Base-by-base conservation (phyloP, 2,797 vertebrate genomes). In the Melanotaenia boesemani region DNA sequence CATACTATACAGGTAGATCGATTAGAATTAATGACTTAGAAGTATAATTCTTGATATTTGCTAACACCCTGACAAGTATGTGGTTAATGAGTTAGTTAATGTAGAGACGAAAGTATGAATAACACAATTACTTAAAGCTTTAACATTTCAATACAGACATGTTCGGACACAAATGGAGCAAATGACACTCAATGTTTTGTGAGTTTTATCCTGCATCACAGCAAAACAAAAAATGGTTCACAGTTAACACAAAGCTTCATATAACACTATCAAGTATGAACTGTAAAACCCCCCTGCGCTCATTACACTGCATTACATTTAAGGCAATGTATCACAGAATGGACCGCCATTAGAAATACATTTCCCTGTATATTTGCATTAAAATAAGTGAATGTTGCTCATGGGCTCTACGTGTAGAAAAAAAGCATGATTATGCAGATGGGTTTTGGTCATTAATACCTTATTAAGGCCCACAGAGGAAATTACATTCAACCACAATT, bases 401-500 rank as follows among this genome's bases (percentile, higher is more conserved):
- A 46, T 76, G 84, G 87, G 79, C 74, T 87, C 67, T 41, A 63
- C 60, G 32, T 84, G 70, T 74, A 77, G 59, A 79, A 61, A 79
- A 79, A 65, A 74, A 84, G 50, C 64, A 70, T 67, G 62, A 56
- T 64, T 81, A 78, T 74, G 68, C 80, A 81, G 67, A 84, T 86
- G 81, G 59, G 70, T 92, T 92, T 92, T 92, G 89, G 88, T 94
- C 88, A 88, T 89, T 85, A 86, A 85, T 80, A 85, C 84, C 83
- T 87, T 87, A 50, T 86, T 93, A 92, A 94, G 91, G 92, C 91
- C 82, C 83, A 84, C 77, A 86, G 76, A 90, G 87, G 77, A 81
- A 87, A 82, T 83, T 91, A 93, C 92, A 94, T 93, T 94, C 91
- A 91, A 68, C 77, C 62, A 55, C 70, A 79, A 86, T 89, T 77